phyloP scores from a whole-genome alignment of 2,113 vertebrate species.

The Beaufortia kweichowensis region DNA sequence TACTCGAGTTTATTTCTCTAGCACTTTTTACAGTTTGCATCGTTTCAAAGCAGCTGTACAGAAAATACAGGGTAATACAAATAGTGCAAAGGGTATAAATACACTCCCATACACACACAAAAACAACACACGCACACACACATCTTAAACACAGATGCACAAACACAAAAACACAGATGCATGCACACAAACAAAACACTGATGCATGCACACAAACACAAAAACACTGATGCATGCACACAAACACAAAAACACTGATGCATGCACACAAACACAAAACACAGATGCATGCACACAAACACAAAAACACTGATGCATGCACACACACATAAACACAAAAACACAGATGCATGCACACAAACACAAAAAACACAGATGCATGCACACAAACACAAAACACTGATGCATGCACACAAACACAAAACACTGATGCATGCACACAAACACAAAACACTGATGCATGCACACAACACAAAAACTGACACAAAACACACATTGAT shows the following conservation, averaged over 20 bases:
- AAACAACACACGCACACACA: too few species aligned
- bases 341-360: slow-evolving; percentile 6
- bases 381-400: too few species aligned
- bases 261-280: slow-evolving; percentile 13
- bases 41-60: too few species aligned
- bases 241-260: background rate
- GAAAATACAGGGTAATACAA: background rate
- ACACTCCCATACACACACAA: too few species aligned
- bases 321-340: background rate
- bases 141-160: background rate
- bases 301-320: background rate
- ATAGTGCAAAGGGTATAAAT: too few species aligned
- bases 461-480: background rate
- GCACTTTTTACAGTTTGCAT: too few species aligned
- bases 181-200: background rate
- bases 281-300: too few species aligned
- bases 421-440: too few species aligned
- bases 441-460: background rate
- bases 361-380: too few species aligned
- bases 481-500: too few species aligned
- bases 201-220: slow-evolving; percentile 5
- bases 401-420: too few species aligned
- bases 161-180: background rate
- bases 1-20: too few species aligned
- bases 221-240: background rate